These are phyloP conservation scores for Ficedula albicollis DNA, from an alignment of 2,797 vertebrate genomes.

Conservation along the genomic window DNA sequence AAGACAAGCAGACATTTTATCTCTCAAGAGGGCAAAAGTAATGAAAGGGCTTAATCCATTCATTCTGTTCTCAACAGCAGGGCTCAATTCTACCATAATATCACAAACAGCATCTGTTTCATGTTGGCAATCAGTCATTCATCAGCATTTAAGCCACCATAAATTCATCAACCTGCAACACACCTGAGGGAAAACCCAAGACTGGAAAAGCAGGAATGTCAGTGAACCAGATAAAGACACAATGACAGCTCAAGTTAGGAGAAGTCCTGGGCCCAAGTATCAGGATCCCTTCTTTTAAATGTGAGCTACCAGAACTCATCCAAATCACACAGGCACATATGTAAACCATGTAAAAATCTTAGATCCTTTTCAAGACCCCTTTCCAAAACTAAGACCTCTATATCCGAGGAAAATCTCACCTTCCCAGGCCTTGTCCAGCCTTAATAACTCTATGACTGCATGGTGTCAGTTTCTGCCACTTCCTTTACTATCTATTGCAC, in stretches of 20 bases:
- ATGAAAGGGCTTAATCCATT: not conserved
- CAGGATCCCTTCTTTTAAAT: not conserved
- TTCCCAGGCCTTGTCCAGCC: not conserved
- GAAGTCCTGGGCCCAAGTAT: not conserved
- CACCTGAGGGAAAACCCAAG: not conserved
- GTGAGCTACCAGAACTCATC: not conserved
- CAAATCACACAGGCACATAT: not conserved
- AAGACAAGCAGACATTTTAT: not conserved
- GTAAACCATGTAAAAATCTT: not conserved
- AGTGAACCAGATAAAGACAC: not conserved
- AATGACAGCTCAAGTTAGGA: not conserved
- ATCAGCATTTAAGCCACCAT: not conserved
- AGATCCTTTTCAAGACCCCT: not conserved
- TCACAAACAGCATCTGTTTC: slow-evolving; percentile 11
- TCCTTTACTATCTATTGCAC: not conserved
- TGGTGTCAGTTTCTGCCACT: not conserved
- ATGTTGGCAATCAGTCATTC: not conserved
- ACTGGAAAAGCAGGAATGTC: slow-evolving; percentile 6
- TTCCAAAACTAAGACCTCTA: not conserved
- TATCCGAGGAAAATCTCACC: not conserved
- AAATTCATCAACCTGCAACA: slow-evolving; percentile 30
- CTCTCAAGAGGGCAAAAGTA: not conserved
- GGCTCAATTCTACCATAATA: not conserved
- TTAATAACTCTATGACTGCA: not conserved
- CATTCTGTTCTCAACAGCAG: not conserved